Conservation (phyloP, 2,797 vertebrate species). For the Danio kyathit region DNA sequence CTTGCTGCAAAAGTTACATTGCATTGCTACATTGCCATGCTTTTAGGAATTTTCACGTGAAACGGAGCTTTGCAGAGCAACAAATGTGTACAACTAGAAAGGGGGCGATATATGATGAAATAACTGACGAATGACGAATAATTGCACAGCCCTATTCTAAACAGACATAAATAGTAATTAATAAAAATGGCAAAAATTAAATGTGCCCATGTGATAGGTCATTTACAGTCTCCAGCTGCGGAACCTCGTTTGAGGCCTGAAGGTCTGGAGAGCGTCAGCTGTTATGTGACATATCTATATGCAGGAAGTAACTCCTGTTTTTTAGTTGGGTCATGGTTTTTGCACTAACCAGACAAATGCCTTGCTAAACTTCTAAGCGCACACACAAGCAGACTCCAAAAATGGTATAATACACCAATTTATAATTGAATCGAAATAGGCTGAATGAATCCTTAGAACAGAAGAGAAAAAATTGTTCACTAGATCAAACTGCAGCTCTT, state of each 20-base stretch:
- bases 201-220: background rate
- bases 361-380: background rate
- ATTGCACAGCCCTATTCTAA: too few species aligned
- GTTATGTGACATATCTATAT: constrained; percentile 60
- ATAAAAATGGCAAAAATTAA: constrained; percentile 24
- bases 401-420: background rate
- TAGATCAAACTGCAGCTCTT: background rate
- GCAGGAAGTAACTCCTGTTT: constrained; percentile 68
- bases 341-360: constrained; percentile 10
- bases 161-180: background rate
- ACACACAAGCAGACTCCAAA: background rate
- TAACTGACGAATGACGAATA: too few species aligned
- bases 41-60: too few species aligned
- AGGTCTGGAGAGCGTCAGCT: constrained; percentile 57
- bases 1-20: too few species aligned
- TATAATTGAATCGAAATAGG: background rate
- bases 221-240: constrained; percentile 16
- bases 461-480: background rate
- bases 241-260: constrained; percentile 34
- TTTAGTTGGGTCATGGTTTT: constrained; percentile 32
- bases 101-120: too few species aligned
- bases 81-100: too few species aligned
- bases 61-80: too few species aligned
- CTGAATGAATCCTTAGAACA: background rate
- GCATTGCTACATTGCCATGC: too few species aligned